Evolutionary conservation across 1,140 invertebrate genomes (phyloP), one percentile per base, ranked within the genome.

Genomic region (Episyrphus balteatus): DNA sequence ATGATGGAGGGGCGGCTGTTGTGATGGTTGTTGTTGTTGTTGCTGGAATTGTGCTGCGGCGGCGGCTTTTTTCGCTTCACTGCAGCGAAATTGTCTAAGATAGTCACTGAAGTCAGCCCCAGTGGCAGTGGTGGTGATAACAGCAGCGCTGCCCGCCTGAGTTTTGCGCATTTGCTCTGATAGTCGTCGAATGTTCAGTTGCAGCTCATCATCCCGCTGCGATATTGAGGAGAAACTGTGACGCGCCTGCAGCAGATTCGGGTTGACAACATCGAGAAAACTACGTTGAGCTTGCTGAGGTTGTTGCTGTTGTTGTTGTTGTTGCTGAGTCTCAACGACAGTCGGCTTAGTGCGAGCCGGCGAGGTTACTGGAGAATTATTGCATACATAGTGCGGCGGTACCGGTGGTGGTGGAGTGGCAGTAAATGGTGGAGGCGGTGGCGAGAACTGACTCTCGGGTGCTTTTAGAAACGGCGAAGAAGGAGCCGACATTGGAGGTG

Each of bases 141-240:
- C 11, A 32, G 8, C 11, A 21, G 38, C 13, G n/a, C 10, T 47
- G 6, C 47, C 49, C 26, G 49, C 42, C 32, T 54, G 46, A 11
- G 15, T 30, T 13, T 32, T 32, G 46, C 48, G 47, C 38, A 66
- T 63, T 51, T 66, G 63, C 34, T 66, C 62, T 6, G 63, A 63
- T 7, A 66, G 39, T 26, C 63, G 53, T 31, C 62, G 56, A 26
- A 66, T 63, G 44, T 66, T 63, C 10, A 66, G 47, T 37, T 59
- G 61, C 7, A 66, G 40, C 46, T 66, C 63, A 17, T 66, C 57
- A 17, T 51, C 42, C 13, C 46, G 19, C 21, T 48, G 32, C 8
- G 62, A 59, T 39, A 59, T 44, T 34, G 62, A 56, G 37, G 63
- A 49, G 39, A 65, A 63, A 50, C 62, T 66, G 26, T 66, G 62